phyloP scores from a whole-genome alignment of 2,888 invertebrate genomes.

The Argynnis bischoffii region DNA sequence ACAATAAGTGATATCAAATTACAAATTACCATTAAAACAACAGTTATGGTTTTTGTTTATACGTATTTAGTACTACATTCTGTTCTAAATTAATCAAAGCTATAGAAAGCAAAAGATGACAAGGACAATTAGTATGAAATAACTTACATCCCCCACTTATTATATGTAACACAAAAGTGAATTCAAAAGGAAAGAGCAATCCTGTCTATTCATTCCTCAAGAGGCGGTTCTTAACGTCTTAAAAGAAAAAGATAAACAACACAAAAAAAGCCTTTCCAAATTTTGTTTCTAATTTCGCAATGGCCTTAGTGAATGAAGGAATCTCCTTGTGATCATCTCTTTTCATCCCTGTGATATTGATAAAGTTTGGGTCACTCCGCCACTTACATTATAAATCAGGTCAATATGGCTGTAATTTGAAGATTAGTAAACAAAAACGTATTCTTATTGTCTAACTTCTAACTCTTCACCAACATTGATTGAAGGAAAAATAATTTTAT shows the following conservation, averaged over 20 bases:
- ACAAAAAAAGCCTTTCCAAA: conserved; percentile 22
- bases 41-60: no score
- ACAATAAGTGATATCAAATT: no score
- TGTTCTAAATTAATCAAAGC: no score
- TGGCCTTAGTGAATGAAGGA: conserved; percentile 1
- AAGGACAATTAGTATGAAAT: background rate
- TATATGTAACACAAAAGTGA: conserved; percentile 18
- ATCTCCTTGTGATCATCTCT: background rate
- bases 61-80: no score
- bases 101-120: background rate
- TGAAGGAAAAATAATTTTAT: no score
- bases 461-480: no score
- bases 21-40: no score
- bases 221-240: conserved; percentile 12
- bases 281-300: conserved; percentile 20
- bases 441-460: no score
- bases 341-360: conserved; percentile 11
- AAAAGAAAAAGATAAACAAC: conserved; percentile 16
- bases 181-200: conserved; percentile 21
- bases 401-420: no score
- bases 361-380: conserved; percentile 1
- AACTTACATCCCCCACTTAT: background rate
- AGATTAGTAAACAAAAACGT: no score
- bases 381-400: background rate
- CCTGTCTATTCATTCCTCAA: conserved; percentile 15